Percentiles rank a stretch among this genome's conserved stretches.
Conservation (phyloP, 2,888 invertebrate species). For the Pteria penguin region DNA sequence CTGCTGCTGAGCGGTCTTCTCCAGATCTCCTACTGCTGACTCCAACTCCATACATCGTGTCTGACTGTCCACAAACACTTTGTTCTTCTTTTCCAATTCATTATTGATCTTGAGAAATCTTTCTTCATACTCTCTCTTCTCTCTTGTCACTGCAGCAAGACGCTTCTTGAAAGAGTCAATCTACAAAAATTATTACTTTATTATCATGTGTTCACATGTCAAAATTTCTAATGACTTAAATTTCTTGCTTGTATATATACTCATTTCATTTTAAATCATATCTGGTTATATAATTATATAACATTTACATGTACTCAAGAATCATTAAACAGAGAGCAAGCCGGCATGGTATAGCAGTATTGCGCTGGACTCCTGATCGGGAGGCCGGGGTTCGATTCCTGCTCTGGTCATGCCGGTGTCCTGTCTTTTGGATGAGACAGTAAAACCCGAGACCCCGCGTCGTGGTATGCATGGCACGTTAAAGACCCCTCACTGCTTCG, state of each 20-base stretch:
- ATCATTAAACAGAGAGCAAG: too few species aligned
- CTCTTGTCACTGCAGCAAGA: slow-evolving; percentile 66
- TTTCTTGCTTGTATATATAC: background rate
- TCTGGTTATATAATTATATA: too few species aligned
- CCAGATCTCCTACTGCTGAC: slow-evolving; percentile 68
- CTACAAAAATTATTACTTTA: slow-evolving; percentile 41
- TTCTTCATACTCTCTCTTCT: slow-evolving; percentile 72
- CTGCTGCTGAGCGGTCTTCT: slow-evolving; percentile 75
- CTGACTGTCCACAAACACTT: slow-evolving; percentile 66
- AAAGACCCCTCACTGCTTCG: too few species aligned
- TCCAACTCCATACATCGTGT: slow-evolving; percentile 63
- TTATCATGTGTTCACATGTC: background rate
- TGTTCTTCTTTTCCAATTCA: slow-evolving; percentile 73
- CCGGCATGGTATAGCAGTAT: too few species aligned
- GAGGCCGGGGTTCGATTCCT: too few species aligned
- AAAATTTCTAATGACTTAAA: background rate
- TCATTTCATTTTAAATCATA: background rate
- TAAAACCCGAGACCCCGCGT: too few species aligned
- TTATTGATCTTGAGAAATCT: slow-evolving; percentile 63
- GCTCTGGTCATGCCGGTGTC: too few species aligned
- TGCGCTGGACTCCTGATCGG: too few species aligned
- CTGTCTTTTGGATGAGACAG: too few species aligned
- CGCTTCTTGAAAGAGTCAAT: slow-evolving; percentile 72
- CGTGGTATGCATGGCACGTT: too few species aligned
- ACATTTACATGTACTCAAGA: too few species aligned